phyloP scores from a whole-genome alignment of 1,140 invertebrate species.

The Drosophila leontia region DNA sequence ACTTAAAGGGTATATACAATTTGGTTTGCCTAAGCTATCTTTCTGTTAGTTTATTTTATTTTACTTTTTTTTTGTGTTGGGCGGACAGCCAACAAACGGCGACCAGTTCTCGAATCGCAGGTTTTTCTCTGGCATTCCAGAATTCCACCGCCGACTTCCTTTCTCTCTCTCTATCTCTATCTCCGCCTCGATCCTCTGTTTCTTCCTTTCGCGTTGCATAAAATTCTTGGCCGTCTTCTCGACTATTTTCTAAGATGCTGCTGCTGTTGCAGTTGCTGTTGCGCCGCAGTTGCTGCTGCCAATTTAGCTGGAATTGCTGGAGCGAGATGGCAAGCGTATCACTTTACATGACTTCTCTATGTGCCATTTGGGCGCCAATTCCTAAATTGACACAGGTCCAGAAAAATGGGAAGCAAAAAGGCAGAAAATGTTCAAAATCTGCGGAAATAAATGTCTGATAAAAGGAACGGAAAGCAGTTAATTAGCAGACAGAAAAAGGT shows the following conservation, averaged over 20 bases:
- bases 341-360: slow-evolving; percentile 79
- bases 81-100: slow-evolving; percentile 52
- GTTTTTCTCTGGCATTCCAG: slow-evolving; percentile 72
- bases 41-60: slow-evolving; percentile 8
- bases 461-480: slow-evolving; percentile 18
- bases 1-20: neutral
- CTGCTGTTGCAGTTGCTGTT: slow-evolving; percentile 11
- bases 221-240: slow-evolving; percentile 61
- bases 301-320: slow-evolving; percentile 64
- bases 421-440: slow-evolving; percentile 5
- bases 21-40: neutral
- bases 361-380: slow-evolving; percentile 80
- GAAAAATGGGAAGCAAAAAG: slow-evolving; percentile 36
- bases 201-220: slow-evolving; percentile 46
- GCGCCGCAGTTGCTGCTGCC: slow-evolving; percentile 26
- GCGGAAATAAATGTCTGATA: neutral
- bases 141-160: slow-evolving; percentile 44
- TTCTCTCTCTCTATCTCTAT: slow-evolving; percentile 27
- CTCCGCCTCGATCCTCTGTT: slow-evolving; percentile 22
- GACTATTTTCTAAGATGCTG: slow-evolving; percentile 72
- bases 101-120: slow-evolving; percentile 74
- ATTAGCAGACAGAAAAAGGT: neutral
- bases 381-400: slow-evolving; percentile 66
- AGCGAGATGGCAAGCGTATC: slow-evolving; percentile 68
- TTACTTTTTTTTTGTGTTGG: slow-evolving; percentile 43